Evolutionary conservation across 2,888 invertebrate genomes (phyloP).

Genomic region (Sussaba pulchella): DNA sequence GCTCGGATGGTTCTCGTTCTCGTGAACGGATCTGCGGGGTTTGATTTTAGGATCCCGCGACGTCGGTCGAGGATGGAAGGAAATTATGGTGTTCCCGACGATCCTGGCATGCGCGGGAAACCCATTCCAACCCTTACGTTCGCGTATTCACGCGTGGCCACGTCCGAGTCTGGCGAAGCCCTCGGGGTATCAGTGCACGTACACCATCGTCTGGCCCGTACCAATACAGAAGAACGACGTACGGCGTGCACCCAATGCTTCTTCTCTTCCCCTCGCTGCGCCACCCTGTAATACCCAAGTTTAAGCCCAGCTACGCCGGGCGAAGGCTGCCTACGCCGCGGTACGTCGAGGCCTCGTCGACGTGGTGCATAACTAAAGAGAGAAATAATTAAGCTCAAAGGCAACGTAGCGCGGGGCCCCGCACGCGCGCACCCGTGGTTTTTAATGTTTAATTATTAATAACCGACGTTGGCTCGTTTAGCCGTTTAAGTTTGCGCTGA

Average conservation of each 20-base stretch:
- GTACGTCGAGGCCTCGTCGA: slow-evolving; percentile 54
- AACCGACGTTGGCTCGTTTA: slow-evolving; percentile 68
- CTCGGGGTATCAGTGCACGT: slow-evolving; percentile 30
- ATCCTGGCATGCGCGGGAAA: background rate
- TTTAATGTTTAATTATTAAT: slow-evolving; percentile 71
- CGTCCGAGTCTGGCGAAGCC: slow-evolving; percentile 36
- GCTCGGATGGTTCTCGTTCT: slow-evolving; percentile 17
- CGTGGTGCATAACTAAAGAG: slow-evolving; percentile 62
- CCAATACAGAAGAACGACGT: slow-evolving; percentile 39
- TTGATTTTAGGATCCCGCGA: slow-evolving; percentile 56
- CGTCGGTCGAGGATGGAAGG: slow-evolving; percentile 22
- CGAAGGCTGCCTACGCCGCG: slow-evolving; percentile 28
- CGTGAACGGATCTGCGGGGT: slow-evolving; percentile 34
- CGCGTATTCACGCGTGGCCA: slow-evolving; percentile 41
- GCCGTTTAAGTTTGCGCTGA: slow-evolving; percentile 68
- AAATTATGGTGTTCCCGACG: slow-evolving; percentile 44
- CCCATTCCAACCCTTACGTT: slow-evolving; percentile 24
- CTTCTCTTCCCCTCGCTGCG: slow-evolving; percentile 48
- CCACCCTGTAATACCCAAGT: slow-evolving; percentile 64
- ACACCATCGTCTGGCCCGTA: no score
- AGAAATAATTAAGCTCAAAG: slow-evolving; percentile 71
- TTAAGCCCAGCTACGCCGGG: slow-evolving; percentile 55
- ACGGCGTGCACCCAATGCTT: slow-evolving; percentile 33
- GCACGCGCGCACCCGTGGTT: slow-evolving; percentile 57
- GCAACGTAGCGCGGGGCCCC: slow-evolving; percentile 33